Evolutionary conservation across 2,797 vertebrate genomes (phyloP).

Genomic region (Xiphophorus birchmanni): DNA sequence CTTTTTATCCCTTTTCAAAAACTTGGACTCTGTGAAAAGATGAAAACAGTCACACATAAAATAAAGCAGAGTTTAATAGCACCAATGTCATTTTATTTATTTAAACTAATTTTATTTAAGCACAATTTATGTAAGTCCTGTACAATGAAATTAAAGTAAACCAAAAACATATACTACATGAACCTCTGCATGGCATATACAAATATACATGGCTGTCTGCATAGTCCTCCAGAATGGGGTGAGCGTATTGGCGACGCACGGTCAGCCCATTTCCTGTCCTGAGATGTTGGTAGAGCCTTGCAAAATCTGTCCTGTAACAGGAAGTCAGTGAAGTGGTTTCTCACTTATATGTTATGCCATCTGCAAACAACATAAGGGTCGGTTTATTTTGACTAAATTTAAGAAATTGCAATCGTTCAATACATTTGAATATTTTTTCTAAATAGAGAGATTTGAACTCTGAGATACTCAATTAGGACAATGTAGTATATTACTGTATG

Average conservation of each 20-base stretch:
- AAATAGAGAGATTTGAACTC: too few species aligned
- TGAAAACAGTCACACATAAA: conserved; percentile 11
- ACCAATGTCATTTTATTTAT: not conserved
- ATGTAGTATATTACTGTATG: too few species aligned
- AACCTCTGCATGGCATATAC: too few species aligned
- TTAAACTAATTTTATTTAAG: not conserved
- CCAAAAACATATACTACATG: not conserved
- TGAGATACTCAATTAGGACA: too few species aligned
- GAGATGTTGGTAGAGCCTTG: not conserved
- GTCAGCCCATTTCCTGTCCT: not conserved
- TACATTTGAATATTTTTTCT: too few species aligned
- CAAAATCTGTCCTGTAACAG: not conserved
- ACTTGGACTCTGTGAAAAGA: conserved; percentile 25
- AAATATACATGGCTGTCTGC: too few species aligned
- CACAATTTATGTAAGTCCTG: not conserved
- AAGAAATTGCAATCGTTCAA: too few species aligned
- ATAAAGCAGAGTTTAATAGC: not conserved
- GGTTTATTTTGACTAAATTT: too few species aligned
- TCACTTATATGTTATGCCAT: too few species aligned
- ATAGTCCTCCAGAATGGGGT: not conserved
- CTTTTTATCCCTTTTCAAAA: conserved; percentile 1
- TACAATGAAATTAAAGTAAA: not conserved
- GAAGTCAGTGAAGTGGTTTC: not conserved
- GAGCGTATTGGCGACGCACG: too few species aligned
- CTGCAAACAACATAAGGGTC: too few species aligned